These are phyloP conservation scores for Chanos chanos DNA, from an alignment of 2,797 vertebrate species.

Conservation along the genomic window DNA sequence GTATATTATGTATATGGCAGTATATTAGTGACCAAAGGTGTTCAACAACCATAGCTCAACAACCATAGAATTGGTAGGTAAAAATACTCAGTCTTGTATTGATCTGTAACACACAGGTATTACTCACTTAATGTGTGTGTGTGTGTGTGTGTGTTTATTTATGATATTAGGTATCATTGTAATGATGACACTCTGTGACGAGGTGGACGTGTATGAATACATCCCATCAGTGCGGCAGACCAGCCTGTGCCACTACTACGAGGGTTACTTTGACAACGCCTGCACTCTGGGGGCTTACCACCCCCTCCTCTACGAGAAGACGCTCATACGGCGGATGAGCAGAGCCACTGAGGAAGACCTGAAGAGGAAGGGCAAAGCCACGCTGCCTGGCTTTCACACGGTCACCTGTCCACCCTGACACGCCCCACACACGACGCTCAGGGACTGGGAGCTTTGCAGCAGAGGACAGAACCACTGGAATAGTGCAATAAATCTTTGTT, in stretches of 20 bases:
- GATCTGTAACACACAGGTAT: too few species aligned
- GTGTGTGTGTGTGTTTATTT: constrained; percentile 3
- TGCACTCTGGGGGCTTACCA: constrained; percentile 85
- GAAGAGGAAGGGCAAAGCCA: constrained; percentile 75
- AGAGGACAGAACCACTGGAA: not conserved
- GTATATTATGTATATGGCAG: too few species aligned
- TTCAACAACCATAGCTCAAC: too few species aligned
- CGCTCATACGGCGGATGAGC: constrained; percentile 77
- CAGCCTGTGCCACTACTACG: constrained; percentile 80
- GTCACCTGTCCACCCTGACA: constrained; percentile 58
- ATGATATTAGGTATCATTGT: constrained; percentile 73
- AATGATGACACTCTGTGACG: constrained; percentile 83
- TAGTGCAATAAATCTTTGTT: not conserved
- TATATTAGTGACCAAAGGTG: too few species aligned
- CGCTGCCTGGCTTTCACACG: constrained; percentile 74
- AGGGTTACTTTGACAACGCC: constrained; percentile 71
- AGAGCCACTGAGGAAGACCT: constrained; percentile 67
- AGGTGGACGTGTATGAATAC: constrained; percentile 82
- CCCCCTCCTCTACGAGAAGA: constrained; percentile 81
- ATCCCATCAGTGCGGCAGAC: constrained; percentile 81
- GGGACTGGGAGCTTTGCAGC: not conserved
- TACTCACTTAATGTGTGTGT: too few species aligned
- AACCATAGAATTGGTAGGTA: too few species aligned
- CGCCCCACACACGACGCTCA: not conserved
- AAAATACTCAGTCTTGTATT: too few species aligned